Evolutionary conservation across 2,113 vertebrate genomes (phyloP).

Genomic region (Xenopus laevis): DNA sequence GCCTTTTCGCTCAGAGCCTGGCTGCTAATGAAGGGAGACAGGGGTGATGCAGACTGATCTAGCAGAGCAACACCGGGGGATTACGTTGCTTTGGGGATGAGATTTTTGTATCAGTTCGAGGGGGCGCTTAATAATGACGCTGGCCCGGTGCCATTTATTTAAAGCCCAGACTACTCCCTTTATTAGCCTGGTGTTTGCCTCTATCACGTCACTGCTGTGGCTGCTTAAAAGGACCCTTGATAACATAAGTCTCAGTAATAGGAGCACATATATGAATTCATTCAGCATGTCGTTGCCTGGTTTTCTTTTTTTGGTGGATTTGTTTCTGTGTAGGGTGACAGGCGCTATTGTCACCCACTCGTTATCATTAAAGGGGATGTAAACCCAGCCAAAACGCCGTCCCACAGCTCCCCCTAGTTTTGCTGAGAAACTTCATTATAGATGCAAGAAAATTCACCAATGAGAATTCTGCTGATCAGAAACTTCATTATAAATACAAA

Average conservation of each 20-base stretch:
- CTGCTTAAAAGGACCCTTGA: background rate
- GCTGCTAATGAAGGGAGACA: slow-evolving; percentile 48
- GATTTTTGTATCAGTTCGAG: slow-evolving; percentile 31
- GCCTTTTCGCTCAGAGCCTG: slow-evolving; percentile 24
- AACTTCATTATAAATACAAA: too few species aligned
- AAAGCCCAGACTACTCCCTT: slow-evolving; percentile 20
- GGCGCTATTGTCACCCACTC: too few species aligned
- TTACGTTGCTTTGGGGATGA: slow-evolving; percentile 41
- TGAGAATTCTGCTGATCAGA: too few species aligned
- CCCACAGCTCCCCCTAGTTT: too few species aligned
- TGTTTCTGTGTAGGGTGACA: too few species aligned
- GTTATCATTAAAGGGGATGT: too few species aligned
- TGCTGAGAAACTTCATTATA: too few species aligned
- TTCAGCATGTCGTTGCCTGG: too few species aligned
- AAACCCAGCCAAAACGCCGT: too few species aligned
- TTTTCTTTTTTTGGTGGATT: too few species aligned
- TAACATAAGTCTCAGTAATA: background rate
- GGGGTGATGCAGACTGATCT: slow-evolving; percentile 36
- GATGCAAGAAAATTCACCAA: too few species aligned
- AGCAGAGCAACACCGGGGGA: background rate
- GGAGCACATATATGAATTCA: background rate
- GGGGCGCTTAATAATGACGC: slow-evolving; percentile 22
- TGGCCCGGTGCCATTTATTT: slow-evolving; percentile 16
- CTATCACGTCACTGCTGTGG: slow-evolving; percentile 3
- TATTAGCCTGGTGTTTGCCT: slow-evolving; percentile 1